Percentiles rank a stretch among this genome's conserved stretches.
phyloP scores from a whole-genome alignment of 1,140 invertebrate species.

The Brachionus rubens region DNA sequence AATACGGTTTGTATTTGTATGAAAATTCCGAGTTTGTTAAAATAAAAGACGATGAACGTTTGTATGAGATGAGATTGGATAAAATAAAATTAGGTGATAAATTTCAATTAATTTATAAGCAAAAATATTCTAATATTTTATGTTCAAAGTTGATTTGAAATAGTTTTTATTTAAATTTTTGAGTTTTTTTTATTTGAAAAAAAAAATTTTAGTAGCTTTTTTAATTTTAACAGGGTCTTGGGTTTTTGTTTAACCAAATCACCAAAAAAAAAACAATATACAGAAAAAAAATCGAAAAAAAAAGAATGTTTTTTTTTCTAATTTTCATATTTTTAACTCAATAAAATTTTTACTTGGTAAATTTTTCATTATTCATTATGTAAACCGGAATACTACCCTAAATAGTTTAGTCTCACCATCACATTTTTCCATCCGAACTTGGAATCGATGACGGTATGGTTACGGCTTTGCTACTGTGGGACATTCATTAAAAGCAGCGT shows the following conservation, averaged over 20 bases:
- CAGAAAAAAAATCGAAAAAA: no score
- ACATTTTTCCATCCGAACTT: no score
- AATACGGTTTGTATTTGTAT: neutral
- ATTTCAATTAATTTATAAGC: slow-evolving; percentile 17
- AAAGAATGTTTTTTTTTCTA: neutral
- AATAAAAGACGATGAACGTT: neutral
- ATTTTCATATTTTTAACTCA: neutral
- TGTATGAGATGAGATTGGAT: neutral
- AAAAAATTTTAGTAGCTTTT: neutral
- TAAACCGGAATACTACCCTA: no score
- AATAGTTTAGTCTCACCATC: no score
- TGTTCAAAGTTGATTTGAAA: slow-evolving; percentile 15
- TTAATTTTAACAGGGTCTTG: no score
- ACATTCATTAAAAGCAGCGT: no score
- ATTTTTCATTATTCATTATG: no score
- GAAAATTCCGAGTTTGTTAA: neutral
- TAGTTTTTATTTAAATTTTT: no score
- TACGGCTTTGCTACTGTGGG: no score
- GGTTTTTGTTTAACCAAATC: no score
- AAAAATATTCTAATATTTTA: slow-evolving; percentile 16
- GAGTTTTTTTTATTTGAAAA: neutral
- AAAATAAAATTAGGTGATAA: neutral
- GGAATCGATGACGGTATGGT: no score
- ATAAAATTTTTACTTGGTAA: neutral
- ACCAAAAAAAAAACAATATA: no score